Percentiles rank a stretch among this genome's conserved stretches.
Evolutionary conservation across 1,140 invertebrate species (phyloP).

Genomic region (Drosophila malerkotliana): DNA sequence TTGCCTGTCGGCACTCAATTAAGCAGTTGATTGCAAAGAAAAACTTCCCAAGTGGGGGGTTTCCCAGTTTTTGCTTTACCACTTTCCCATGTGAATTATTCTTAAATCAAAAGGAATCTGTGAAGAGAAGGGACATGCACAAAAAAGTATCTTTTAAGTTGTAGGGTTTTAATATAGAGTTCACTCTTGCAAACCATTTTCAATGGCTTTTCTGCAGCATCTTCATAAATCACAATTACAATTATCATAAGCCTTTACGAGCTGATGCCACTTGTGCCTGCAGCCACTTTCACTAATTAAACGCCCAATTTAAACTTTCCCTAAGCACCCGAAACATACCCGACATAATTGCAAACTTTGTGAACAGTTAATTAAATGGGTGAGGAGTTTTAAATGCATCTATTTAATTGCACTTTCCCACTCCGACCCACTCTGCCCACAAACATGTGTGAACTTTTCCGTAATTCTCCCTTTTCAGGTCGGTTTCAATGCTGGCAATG

Average conservation of each 20-base stretch:
- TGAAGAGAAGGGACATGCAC: not conserved
- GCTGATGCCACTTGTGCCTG: constrained; percentile 16
- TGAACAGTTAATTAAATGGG: constrained; percentile 50
- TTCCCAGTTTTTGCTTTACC: not conserved
- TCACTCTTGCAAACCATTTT: not conserved
- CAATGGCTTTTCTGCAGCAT: not conserved
- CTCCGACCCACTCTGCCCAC: not conserved
- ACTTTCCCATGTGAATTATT: constrained; percentile 15
- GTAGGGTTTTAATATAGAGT: not conserved
- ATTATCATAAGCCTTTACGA: constrained; percentile 4
- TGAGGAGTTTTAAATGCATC: constrained; percentile 20
- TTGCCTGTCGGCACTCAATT: constrained; percentile 55
- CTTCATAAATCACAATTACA: constrained; percentile 18
- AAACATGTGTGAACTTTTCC: constrained; percentile 8
- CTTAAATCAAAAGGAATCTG: constrained; percentile 14
- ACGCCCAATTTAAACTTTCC: constrained; percentile 42
- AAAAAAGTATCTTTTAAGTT: not conserved
- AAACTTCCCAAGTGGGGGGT: constrained; percentile 16
- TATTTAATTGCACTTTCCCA: constrained; percentile 19
- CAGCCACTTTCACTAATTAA: constrained; percentile 54
- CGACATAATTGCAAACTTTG: constrained; percentile 47
- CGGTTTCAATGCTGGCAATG: constrained; percentile 98
- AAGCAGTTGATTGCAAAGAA: constrained; percentile 46
- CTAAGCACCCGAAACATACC: constrained; percentile 28
- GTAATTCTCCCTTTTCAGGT: constrained; percentile 86